Evolutionary conservation across 2,888 invertebrate species (phyloP).

Genomic region (Frankliniella intonsa): DNA sequence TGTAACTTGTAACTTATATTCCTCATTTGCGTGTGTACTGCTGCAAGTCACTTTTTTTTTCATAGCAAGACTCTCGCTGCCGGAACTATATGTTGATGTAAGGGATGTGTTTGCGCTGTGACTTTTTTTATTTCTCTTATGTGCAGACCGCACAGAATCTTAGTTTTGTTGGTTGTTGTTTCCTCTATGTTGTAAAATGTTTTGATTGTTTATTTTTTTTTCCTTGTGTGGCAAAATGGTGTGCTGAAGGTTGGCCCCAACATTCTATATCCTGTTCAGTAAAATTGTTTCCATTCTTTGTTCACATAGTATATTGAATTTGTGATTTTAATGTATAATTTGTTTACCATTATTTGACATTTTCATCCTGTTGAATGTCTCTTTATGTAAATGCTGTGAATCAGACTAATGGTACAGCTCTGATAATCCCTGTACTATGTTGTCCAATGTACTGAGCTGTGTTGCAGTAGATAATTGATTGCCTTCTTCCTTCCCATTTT

Average conservation of each 20-base stretch:
- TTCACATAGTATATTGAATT: constrained; percentile 23
- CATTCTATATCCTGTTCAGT: constrained; percentile 7
- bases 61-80: not conserved
- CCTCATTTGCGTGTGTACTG: constrained; percentile 12
- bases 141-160: not conserved
- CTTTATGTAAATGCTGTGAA: not conserved
- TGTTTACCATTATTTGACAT: constrained; percentile 6
- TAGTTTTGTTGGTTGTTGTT: constrained; percentile 27
- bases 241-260: not conserved
- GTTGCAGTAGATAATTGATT: not conserved
- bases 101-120: constrained; percentile 3
- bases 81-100: not conserved
- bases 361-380: not conserved
- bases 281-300: constrained; percentile 23
- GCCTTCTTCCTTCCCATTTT: not conserved
- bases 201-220: constrained; percentile 24
- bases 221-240: not conserved
- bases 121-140: not conserved
- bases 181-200: constrained; percentile 23
- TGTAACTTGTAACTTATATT: constrained; percentile 16
- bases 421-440: not conserved
- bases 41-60: constrained; percentile 18
- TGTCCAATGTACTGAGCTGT: constrained; percentile 10
- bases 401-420: not conserved
- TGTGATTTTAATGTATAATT: constrained; percentile 25